Conservation (phyloP, 2,797 vertebrate species). For the Sebastes itinus region DNA sequence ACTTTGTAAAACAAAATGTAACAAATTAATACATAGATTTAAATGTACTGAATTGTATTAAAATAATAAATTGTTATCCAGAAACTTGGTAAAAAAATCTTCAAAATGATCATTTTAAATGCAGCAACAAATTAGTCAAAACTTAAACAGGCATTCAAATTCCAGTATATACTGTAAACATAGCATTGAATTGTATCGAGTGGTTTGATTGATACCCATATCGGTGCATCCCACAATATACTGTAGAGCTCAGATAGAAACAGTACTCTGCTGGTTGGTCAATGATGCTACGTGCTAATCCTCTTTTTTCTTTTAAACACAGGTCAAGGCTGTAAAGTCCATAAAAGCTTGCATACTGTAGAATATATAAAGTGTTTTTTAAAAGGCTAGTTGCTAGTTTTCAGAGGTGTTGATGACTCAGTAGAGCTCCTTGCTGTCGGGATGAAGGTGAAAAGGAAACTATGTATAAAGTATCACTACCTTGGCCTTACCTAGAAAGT, state of each 20-base stretch:
- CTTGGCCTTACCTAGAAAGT: slow-evolving; percentile 9
- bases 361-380: not conserved
- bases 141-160: too few relatives aligned
- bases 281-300: not conserved
- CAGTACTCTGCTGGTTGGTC: not conserved
- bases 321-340: slow-evolving; percentile 2
- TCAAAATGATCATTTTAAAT: too few relatives aligned
- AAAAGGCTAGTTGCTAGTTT: slow-evolving; percentile 5
- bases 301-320: slow-evolving; percentile 1
- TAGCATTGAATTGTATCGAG: too few relatives aligned
- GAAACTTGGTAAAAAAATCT: too few relatives aligned
- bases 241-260: not conserved
- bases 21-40: too few relatives aligned
- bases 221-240: not conserved
- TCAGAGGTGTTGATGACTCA: slow-evolving; percentile 9
- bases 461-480: not conserved
- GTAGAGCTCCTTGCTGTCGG: not conserved
- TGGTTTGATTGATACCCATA: too few relatives aligned
- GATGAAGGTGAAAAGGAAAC: not conserved
- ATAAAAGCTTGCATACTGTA: not conserved
- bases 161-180: too few relatives aligned
- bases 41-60: too few relatives aligned
- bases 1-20: too few relatives aligned
- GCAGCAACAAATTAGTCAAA: too few relatives aligned
- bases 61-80: too few relatives aligned